Base-by-base conservation (phyloP, 2,113 vertebrate species). In the Athene noctua region DNA sequence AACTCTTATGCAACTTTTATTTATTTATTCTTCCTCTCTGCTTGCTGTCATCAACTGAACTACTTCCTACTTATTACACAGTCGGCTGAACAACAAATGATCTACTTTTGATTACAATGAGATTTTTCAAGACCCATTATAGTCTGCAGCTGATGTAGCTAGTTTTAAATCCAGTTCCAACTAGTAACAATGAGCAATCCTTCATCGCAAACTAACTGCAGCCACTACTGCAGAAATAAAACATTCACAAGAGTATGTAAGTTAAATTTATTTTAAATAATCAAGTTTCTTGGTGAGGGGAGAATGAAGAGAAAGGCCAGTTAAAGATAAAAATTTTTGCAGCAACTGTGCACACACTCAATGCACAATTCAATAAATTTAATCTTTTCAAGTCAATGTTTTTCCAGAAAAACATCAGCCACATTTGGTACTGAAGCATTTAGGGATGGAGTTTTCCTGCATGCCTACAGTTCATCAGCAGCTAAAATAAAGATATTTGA, bases 161-260 rank as follows among this genome's bases (percentile, higher is more conserved):
- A 52, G 95, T 97, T 97, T 90, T 92, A 98, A 98, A 98, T 97
- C 97, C 97, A 85, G 96, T 96, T 97, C 95, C 92, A 97, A 70
- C 95, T 68, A 84, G 96, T 38, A 92, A 96, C 88, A 96, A 81
- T 74, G 87, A 94, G 71, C 62, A 72, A 81, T 59, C 83, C 74
- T 96, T 92, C 32, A 51, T 27, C 71, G 91, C 66, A 84, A 91
- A 66, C 71, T 74, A 83, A 61, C 65, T 72, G 44, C 62, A 85
- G 36, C 46, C 88, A 84, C 54, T 65, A 67, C 90, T 86, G 67
- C 29, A 58, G 62, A 85, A 90, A 82, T 27, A 30, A 58, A 52
- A 70, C 68, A 86, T 42, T 63, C 32, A 40, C 11, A 38, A 72
- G 62, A 92, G 8, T 34, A 83, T 23, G 23, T 25, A 77, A n/a